These are phyloP conservation scores for Epinotia nisella DNA, from an alignment of 2,888 invertebrate species.

Conservation along the genomic window DNA sequence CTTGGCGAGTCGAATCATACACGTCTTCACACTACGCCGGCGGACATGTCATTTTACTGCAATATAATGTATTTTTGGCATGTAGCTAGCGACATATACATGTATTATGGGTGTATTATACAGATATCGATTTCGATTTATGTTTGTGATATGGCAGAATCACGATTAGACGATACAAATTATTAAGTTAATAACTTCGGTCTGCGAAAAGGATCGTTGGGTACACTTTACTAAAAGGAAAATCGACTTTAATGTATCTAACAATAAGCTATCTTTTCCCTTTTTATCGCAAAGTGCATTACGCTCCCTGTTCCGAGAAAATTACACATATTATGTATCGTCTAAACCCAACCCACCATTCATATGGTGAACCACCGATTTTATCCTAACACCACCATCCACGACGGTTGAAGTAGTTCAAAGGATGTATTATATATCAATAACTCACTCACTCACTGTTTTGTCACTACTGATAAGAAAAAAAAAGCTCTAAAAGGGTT, in stretches of 20 bases:
- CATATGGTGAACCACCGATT: not conserved
- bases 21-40: conserved; percentile 12
- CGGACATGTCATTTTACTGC: conserved; percentile 16
- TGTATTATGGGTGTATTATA: not conserved
- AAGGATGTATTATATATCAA: not conserved
- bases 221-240: not conserved
- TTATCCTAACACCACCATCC: not conserved
- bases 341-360: not conserved
- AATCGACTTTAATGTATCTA: not conserved
- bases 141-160: conserved; percentile 1
- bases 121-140: not conserved
- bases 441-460: no score
- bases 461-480: not conserved
- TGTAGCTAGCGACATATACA: conserved; percentile 16
- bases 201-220: not conserved
- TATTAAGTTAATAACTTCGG: no score
- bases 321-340: not conserved
- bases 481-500: no score
- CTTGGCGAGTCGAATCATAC: not conserved
- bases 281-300: not conserved
- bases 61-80: conserved; percentile 20
- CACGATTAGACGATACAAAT: not conserved
- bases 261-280: not conserved
- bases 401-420: not conserved
- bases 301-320: not conserved